Percentiles rank a stretch among this genome's conserved stretches.
Evolutionary conservation across 2,113 vertebrate species (phyloP).

Genomic region (Herpetotheres cachinnans): DNA sequence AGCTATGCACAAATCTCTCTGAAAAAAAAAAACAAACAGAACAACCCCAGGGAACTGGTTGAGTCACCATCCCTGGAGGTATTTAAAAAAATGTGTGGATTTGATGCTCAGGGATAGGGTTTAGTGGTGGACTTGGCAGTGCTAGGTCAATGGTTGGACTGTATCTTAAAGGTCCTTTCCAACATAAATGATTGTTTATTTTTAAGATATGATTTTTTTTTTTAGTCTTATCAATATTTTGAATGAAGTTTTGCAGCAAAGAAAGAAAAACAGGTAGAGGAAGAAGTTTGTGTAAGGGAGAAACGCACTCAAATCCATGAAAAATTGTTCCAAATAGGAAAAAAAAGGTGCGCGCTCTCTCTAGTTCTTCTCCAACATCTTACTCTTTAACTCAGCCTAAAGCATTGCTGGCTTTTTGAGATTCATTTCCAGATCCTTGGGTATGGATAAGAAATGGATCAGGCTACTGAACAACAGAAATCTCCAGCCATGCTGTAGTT

Average conservation of each 20-base stretch:
- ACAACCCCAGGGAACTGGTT: too few species aligned
- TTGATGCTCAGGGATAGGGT: too few species aligned
- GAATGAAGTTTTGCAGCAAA: neutral
- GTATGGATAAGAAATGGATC: neutral
- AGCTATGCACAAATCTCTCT: neutral
- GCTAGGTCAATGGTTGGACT: too few species aligned
- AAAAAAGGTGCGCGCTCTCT: neutral
- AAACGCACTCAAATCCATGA: neutral
- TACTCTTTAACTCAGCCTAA: neutral
- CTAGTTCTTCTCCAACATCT: neutral
- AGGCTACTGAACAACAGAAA: neutral
- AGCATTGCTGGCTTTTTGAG: neutral
- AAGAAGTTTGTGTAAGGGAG: neutral
- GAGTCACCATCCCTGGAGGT: too few species aligned
- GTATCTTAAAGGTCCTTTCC: too few species aligned
- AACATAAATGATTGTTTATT: neutral
- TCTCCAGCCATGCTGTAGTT: neutral
- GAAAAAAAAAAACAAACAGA: neutral
- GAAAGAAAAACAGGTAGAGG: neutral
- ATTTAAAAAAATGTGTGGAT: too few species aligned
- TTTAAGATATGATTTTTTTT: neutral
- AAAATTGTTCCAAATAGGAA: neutral
- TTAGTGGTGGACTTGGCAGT: too few species aligned
- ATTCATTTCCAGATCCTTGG: neutral
- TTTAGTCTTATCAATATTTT: neutral